Conservation (phyloP, 2,888 invertebrate genomes). For the Plutella xylostella region DNA sequence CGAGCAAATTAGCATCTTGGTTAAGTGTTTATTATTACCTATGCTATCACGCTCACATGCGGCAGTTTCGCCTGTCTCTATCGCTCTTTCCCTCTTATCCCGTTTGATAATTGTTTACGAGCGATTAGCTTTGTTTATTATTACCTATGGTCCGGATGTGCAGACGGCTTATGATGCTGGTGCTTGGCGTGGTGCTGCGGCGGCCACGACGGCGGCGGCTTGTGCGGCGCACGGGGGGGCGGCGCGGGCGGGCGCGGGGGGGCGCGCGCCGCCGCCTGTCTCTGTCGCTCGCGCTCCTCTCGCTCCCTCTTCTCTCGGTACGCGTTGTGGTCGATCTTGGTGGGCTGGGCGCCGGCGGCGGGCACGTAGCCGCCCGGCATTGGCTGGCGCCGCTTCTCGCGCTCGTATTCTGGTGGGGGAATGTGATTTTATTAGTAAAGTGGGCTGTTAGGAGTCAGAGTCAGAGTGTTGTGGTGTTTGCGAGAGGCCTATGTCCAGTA, state of each 20-base stretch:
- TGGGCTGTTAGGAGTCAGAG: too few species aligned
- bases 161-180: constrained; percentile 27
- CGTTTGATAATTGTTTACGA: too few species aligned
- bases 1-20: too few species aligned
- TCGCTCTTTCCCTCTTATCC: too few species aligned
- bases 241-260: constrained; percentile 29
- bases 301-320: constrained; percentile 76
- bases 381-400: constrained; percentile 52
- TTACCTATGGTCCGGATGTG: too few species aligned
- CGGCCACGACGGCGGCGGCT: constrained; percentile 26
- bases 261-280: constrained; percentile 27
- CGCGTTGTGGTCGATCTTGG: constrained; percentile 69
- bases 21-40: too few species aligned
- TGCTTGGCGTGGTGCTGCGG: constrained; percentile 28
- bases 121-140: too few species aligned
- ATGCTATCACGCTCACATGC: too few species aligned
- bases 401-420: constrained; percentile 45
- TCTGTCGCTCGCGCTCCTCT: constrained; percentile 61
- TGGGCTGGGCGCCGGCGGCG: constrained; percentile 48
- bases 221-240: constrained; percentile 24
- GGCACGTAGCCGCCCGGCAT: constrained; percentile 57
- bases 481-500: too few species aligned
- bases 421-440: too few species aligned
- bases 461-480: too few species aligned
- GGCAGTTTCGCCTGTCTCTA: too few species aligned